Evolutionary conservation across 2,113 vertebrate species (phyloP).

Genomic region (Willisornis vidua): DNA sequence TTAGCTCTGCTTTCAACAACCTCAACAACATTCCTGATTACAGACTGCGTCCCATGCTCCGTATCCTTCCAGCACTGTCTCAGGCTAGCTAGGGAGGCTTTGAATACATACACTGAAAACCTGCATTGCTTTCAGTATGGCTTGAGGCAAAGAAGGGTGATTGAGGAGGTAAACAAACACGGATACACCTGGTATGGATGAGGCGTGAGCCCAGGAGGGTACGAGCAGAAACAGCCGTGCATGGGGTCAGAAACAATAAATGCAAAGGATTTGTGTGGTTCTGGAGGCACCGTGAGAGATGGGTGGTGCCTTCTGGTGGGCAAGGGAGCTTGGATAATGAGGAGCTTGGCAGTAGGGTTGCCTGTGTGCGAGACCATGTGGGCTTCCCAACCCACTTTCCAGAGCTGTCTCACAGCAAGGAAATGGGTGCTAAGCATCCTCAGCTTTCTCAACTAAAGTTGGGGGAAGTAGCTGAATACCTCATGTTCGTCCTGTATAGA

Average conservation of each 20-base stretch:
- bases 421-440: neutral
- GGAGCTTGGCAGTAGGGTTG: neutral
- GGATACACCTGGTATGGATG: neutral
- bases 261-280: neutral
- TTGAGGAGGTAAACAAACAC: neutral
- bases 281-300: neutral
- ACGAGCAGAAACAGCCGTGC: neutral
- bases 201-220: neutral
- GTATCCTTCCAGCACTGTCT: slow-evolving; percentile 83
- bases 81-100: neutral
- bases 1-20: slow-evolving; percentile 86
- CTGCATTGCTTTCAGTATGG: neutral
- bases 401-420: neutral
- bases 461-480: neutral
- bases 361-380: neutral
- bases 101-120: neutral
- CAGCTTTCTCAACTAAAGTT: neutral
- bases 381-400: neutral
- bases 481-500: neutral
- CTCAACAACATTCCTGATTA: slow-evolving; percentile 92
- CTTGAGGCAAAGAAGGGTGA: neutral
- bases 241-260: neutral
- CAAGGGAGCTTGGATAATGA: neutral
- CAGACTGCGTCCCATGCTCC: slow-evolving; percentile 90
- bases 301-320: neutral